Percentiles rank a stretch among this genome's conserved stretches.
These are phyloP conservation scores for Chloropsis cyanopogon DNA, from an alignment of 2,113 vertebrate genomes.

Conservation along the genomic window DNA sequence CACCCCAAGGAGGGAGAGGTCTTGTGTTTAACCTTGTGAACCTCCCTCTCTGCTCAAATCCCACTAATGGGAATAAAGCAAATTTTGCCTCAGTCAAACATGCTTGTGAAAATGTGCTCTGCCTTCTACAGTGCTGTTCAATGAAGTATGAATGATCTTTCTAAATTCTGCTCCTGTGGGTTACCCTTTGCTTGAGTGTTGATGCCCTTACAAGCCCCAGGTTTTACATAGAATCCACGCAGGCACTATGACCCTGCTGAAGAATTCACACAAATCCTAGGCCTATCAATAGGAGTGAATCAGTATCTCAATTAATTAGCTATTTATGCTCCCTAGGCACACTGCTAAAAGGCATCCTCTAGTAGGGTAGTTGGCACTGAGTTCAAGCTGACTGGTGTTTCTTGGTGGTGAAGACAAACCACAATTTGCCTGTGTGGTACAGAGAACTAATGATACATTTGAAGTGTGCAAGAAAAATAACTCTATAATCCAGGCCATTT, in stretches of 20 bases:
- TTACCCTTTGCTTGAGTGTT: background rate
- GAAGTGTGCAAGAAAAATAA: background rate
- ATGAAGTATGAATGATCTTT: background rate
- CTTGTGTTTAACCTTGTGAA: background rate
- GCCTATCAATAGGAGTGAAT: background rate
- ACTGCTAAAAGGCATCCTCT: background rate
- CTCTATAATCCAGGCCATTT: background rate
- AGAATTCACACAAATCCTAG: background rate
- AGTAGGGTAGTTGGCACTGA: background rate
- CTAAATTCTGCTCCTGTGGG: background rate
- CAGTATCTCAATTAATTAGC: conserved; percentile 7
- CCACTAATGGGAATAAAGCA: background rate
- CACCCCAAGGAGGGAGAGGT: background rate
- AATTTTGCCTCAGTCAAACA: background rate
- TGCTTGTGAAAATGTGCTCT: background rate
- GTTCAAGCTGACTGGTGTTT: background rate
- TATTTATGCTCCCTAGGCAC: background rate
- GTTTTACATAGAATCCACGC: background rate
- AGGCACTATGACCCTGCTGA: background rate
- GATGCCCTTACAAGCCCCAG: background rate
- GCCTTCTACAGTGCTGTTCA: background rate
- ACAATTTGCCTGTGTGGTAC: background rate
- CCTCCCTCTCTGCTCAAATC: background rate
- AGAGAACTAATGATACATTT: background rate
- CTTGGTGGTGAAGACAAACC: background rate